Evolutionary conservation across 2,888 invertebrate species (phyloP), one percentile per base, ranked within the genome.

Genomic region (Oxytorus armatus): DNA sequence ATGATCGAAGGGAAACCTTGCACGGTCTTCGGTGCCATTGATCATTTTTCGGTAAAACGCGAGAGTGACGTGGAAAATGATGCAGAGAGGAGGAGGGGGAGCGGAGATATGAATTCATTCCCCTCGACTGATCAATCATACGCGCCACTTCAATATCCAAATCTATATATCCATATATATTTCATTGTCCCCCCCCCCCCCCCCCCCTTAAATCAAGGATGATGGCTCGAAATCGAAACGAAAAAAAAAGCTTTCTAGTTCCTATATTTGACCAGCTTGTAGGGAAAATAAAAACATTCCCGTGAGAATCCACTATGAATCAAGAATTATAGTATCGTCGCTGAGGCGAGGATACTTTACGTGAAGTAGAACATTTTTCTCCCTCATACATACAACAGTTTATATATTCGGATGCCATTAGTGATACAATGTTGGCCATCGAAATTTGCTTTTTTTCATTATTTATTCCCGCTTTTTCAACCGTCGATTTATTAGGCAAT

Each of bases 51-150:
- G 74, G n/a, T 59, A 70, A 57, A 57, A 55, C 33, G 65, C 33
- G 18, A 42, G 47, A 49, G 57, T 66, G 57, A 21, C 47, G 18
- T 36, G 16, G 51, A 55, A 77, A 77, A 73, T 18, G 44, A 16
- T 10, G 4, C 5, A 5, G 18, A 2, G 7, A 25, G 36, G 63
- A 29, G 14, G 7, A 16, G 25, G 18, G 33, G 63, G 16, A 36
- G 23, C 42, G 59, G 59, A 33, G 55, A 57, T 79, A 76, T 79
- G 66, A 79, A 84, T 84, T 83, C 72, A 77, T 68, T 65, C 72
- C 69, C 77, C 65, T 65, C 65, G 74, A 81, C 79, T 79, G 76
- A 84, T 84, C 83, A 77, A 84, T 84, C 84, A 84, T 76, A 77
- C 65, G 53, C 29, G 68, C 72, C 42, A 39, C 61, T 74, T 77